Conservation (phyloP, 2,888 invertebrate genomes). For the Lasioglossum zephyrum region DNA sequence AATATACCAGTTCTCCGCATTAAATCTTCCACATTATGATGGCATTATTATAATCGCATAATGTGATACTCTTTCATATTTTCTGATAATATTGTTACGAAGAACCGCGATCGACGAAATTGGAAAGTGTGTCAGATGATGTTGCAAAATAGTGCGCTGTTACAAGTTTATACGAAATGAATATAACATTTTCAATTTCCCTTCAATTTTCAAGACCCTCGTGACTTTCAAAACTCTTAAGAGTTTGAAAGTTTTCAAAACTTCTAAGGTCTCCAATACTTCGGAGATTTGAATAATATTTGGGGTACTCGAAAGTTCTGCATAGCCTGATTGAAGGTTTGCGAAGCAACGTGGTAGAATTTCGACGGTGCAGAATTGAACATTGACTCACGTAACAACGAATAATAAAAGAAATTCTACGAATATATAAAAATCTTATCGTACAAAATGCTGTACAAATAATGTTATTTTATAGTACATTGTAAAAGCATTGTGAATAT, state of each 20-base stretch:
- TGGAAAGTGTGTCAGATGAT: background rate
- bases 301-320: constrained; percentile 35
- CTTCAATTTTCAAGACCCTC: constrained; percentile 47
- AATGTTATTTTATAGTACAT: too few relatives aligned
- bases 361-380: background rate
- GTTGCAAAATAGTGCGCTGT: background rate
- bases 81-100: background rate
- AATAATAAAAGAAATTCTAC: background rate
- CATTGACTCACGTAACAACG: background rate
- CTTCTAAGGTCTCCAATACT: constrained; percentile 41
- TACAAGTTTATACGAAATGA: constrained; percentile 10
- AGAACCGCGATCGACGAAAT: background rate
- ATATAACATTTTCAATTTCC: constrained; percentile 43
- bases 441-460: too few relatives aligned
- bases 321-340: constrained; percentile 26
- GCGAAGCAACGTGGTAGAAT: constrained; percentile 14
- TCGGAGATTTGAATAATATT: constrained; percentile 47
- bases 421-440: background rate
- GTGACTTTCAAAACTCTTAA: constrained; percentile 41
- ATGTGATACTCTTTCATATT: background rate
- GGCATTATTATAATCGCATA: background rate
- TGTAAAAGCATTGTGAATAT: too few relatives aligned
- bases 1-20: background rate
- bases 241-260: constrained; percentile 46
- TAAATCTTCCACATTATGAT: background rate